Evolutionary conservation across 2,113 vertebrate genomes (phyloP).

Genomic region (Nothoprocta perdicaria): DNA sequence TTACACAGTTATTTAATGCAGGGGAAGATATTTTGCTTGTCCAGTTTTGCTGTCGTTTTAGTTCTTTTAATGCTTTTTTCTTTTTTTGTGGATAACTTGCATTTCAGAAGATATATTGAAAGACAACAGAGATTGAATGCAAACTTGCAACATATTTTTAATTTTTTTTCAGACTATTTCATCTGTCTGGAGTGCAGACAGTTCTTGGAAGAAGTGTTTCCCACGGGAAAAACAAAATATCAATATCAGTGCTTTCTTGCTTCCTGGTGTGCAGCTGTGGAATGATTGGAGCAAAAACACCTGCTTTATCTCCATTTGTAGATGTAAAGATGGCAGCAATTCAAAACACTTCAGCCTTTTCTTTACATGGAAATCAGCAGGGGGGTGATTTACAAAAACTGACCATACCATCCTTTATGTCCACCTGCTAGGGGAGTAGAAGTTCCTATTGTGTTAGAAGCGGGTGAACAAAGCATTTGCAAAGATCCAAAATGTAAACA

Average conservation of each 20-base stretch:
- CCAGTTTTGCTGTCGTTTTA: neutral
- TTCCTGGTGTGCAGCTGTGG: neutral
- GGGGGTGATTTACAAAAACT: neutral
- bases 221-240: neutral
- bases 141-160: neutral
- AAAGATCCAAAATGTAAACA: rapidly evolving
- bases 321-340: neutral
- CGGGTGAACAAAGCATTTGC: rapidly evolving
- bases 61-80: neutral
- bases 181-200: neutral
- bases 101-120: neutral
- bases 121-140: neutral
- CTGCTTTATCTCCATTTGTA: neutral
- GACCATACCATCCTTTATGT: neutral
- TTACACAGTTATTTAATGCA: neutral
- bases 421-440: neutral
- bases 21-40: neutral
- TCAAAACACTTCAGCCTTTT: neutral
- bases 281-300: neutral
- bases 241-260: neutral
- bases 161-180: neutral
- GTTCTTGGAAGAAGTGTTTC: neutral
- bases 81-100: neutral
- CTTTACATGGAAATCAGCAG: neutral
- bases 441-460: neutral